Evolutionary conservation across 2,113 vertebrate species (phyloP).

Genomic region (Conger conger): DNA sequence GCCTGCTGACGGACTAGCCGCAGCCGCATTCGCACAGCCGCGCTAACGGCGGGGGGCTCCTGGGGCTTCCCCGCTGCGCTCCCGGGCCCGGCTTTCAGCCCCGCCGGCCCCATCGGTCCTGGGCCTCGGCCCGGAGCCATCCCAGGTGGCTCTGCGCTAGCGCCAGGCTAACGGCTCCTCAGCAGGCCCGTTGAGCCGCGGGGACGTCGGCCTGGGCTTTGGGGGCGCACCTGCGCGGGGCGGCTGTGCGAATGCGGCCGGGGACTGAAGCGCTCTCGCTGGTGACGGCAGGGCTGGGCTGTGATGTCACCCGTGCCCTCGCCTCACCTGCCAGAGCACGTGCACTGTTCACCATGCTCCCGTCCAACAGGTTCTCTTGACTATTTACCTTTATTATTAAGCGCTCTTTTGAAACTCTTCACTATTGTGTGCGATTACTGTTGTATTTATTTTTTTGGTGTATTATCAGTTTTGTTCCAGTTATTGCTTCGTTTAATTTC

Average conservation of each 20-base stretch:
- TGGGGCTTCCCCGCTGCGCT: too few species aligned
- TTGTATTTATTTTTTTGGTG: conserved; percentile 17
- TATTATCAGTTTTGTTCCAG: background rate
- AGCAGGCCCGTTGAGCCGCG: too few species aligned
- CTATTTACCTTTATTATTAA: conserved; percentile 28
- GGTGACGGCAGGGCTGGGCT: conserved; percentile 51
- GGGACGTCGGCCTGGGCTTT: too few species aligned
- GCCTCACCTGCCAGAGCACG: conserved; percentile 23
- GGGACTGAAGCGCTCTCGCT: conserved; percentile 43
- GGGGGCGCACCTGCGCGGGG: too few species aligned
- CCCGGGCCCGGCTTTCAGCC: too few species aligned
- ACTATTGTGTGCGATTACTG: conserved; percentile 21
- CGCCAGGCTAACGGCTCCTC: too few species aligned
- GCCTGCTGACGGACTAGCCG: background rate
- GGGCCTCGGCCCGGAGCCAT: too few species aligned
- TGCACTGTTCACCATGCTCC: background rate
- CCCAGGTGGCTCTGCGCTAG: too few species aligned
- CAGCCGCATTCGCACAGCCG: too few species aligned
- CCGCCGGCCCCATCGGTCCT: too few species aligned
- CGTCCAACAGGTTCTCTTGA: background rate
- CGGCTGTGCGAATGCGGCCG: background rate
- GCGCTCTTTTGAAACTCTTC: conserved; percentile 46
- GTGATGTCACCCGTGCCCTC: background rate
- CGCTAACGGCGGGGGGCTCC: too few species aligned
- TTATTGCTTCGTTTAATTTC: conserved; percentile 3